These are phyloP conservation scores for Scrobipalpa atriplicella DNA, from an alignment of 2,888 invertebrate genomes.

Conservation along the genomic window DNA sequence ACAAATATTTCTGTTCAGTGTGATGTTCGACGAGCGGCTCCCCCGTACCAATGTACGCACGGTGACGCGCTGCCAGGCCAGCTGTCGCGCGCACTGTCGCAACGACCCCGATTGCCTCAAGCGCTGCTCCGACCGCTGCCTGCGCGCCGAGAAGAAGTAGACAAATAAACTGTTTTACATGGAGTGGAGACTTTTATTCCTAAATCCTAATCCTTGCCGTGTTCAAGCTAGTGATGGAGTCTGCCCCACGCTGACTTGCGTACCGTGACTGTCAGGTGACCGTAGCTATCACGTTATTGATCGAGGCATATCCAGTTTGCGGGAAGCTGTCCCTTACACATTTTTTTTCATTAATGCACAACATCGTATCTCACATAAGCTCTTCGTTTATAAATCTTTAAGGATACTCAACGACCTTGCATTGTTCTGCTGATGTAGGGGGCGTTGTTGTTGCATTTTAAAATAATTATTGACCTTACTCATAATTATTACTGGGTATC, in stretches of 20 bases:
- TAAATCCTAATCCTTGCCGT: too few relatives aligned
- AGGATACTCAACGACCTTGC: constrained; percentile 1
- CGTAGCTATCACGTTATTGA: too few relatives aligned
- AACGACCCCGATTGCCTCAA: constrained; percentile 76
- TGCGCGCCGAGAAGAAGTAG: constrained; percentile 45
- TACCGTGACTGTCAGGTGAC: too few relatives aligned
- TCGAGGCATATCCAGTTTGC: too few relatives aligned
- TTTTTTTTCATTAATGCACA: too few relatives aligned
- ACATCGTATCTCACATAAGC: neutral
- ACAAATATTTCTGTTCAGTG: constrained; percentile 43
- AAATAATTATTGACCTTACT: neutral
- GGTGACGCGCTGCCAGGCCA: constrained; percentile 71
- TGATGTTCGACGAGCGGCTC: constrained; percentile 74
- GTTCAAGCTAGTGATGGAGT: too few relatives aligned
- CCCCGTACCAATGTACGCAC: constrained; percentile 70
- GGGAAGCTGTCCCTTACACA: too few relatives aligned
- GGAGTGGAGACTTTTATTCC: too few relatives aligned
- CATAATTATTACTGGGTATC: neutral
- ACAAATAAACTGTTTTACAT: neutral
- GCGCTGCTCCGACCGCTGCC: constrained; percentile 69
- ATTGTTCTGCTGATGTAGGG: neutral
- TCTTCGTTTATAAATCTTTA: neutral
- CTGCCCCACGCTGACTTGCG: too few relatives aligned
- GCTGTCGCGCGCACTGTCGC: constrained; percentile 71
- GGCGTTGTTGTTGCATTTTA: neutral